Evolutionary conservation across 2,888 invertebrate genomes (phyloP), one percentile per base, ranked within the genome.

Genomic region (Tuberolachnus salignus): DNA sequence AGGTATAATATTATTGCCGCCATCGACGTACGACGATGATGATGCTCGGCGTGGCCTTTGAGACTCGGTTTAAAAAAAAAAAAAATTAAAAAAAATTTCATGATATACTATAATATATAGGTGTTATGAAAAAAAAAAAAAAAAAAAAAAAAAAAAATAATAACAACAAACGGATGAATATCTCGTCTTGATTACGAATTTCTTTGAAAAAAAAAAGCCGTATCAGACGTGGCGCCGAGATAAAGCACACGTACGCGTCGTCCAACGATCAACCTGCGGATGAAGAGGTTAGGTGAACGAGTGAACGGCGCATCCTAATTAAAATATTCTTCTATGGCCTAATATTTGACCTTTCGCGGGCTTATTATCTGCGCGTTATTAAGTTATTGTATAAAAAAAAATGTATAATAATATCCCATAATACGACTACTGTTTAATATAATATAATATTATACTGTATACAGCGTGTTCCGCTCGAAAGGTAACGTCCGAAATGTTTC

Each of bases 191-290:
- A 73, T 63, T 51, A 73, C 21, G 8, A 11, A 21, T 73, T 63
- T 73, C 51, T 42, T 16, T 21, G 42, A 51, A 75, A 75, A 75
- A 66, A 51, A 75, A 75, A 75, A 66, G 44, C 55, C 55, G 46
- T 66, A 66, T 75, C 74, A 46, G 74, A 57, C 66, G 26, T 75
- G 74, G 74, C 74, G 74, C 74, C 74, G 55, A 75, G 74, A 75
- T 75, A 55, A 75, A 66, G 19, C 49, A 34, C 61, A 16, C 57
- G 57, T 71, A 63, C 46, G 57, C 57, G 23, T 46, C 71, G 66
- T 75, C 55, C 66, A 75, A 46, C 23, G 74, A 66, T 46, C 74
- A 55, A 46, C 69, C n/a, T 34, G 34, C 34, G 34, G 34, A 34
- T 34, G 34, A 34, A n/a, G 42, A 21, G 53, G 44, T 16, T 57